These are phyloP conservation scores for Aleiodes testaceus DNA, from an alignment of 2,888 invertebrate genomes.

Conservation along the genomic window DNA sequence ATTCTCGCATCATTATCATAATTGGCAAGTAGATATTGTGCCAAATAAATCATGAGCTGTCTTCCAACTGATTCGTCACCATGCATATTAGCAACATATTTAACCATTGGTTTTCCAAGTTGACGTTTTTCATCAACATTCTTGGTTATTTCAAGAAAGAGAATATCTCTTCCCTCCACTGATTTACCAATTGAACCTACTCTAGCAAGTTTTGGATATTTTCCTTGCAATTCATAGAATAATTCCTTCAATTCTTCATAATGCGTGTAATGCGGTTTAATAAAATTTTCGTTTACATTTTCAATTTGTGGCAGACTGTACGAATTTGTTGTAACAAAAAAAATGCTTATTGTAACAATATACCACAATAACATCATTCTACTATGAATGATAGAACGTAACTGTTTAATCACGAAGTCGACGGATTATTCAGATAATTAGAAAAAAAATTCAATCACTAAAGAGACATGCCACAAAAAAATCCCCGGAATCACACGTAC, in stretches of 20 bases:
- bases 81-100: slow-evolving; percentile 97
- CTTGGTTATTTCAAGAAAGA: slow-evolving; percentile 86
- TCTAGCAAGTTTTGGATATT: slow-evolving; percentile 82
- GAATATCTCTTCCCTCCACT: slow-evolving; percentile 84
- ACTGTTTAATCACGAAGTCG: neutral
- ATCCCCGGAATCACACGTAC: slow-evolving; percentile 12
- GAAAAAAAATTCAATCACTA: neutral
- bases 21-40: slow-evolving; percentile 86
- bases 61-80: slow-evolving; percentile 94
- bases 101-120: slow-evolving; percentile 88
- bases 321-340: neutral
- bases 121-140: slow-evolving; percentile 77
- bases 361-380: neutral
- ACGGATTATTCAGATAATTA: neutral
- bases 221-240: slow-evolving; percentile 77
- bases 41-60: slow-evolving; percentile 87
- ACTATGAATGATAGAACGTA: neutral
- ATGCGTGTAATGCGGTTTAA: slow-evolving; percentile 76
- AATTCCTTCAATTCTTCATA: slow-evolving; percentile 82
- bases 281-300: slow-evolving; percentile 58
- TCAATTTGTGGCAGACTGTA: neutral
- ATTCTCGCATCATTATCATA: slow-evolving; percentile 82
- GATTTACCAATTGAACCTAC: slow-evolving; percentile 88
- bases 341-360: neutral
- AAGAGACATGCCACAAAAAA: slow-evolving; percentile 16